Conservation (phyloP, 2,113 vertebrate genomes). For the Scopus umbretta region DNA sequence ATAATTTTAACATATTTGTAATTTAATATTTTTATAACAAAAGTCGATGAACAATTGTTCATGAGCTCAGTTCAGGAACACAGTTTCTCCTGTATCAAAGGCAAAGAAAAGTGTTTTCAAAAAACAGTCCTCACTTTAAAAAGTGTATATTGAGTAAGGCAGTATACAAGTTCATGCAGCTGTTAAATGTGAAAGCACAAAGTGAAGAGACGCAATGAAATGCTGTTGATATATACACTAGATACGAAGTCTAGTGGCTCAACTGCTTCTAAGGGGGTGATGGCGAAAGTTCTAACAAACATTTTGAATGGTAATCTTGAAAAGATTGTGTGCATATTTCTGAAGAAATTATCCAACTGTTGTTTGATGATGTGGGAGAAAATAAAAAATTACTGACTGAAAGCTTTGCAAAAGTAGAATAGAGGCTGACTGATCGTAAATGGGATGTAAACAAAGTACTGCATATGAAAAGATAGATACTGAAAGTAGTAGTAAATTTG, state of each 20-base stretch:
- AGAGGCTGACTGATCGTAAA: not conserved
- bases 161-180: not conserved
- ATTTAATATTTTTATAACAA: not conserved
- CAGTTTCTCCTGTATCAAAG: not conserved
- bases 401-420: not conserved
- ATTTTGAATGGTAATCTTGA: not conserved
- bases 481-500: not conserved
- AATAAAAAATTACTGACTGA: not conserved
- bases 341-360: not conserved
- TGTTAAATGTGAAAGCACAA: not conserved
- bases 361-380: not conserved
- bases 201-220: not conserved
- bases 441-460: not conserved
- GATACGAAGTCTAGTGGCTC: not conserved
- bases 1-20: not conserved
- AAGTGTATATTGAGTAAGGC: not conserved
- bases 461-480: not conserved
- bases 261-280: accelerated
- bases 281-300: not conserved
- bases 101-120: not conserved
- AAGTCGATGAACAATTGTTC: not conserved
- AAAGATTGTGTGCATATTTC: not conserved
- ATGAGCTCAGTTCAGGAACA: not conserved
- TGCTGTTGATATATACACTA: not conserved
- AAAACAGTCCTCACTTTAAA: not conserved